Base-by-base conservation (phyloP, 2,113 vertebrate species). In the Seriola dumerili region DNA sequence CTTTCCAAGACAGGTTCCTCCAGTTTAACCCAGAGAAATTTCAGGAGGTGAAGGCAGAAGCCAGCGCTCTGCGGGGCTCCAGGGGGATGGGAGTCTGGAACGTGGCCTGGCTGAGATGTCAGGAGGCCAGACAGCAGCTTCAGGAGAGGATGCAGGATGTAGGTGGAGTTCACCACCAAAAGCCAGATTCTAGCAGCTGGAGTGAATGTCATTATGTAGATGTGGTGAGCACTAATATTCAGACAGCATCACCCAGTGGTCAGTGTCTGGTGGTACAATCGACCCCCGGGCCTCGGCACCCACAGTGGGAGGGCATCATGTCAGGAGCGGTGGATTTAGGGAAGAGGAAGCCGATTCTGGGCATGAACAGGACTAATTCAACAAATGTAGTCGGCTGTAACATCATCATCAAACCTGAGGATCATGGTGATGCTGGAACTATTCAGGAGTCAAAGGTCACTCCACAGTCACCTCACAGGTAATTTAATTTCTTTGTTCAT, bases 61-160 rank as follows among this genome's bases (percentile, higher is more conserved):
- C 95, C 29, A 87, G 89, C 34, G 88, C 90, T 11, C 88, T 97
- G 80, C 91, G 78, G 72, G 88, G 71, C 83, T 92, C 94, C 84
- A 90, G 77, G 23, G 97, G 96, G 50, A 92, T 84, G 85, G 80
- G 84, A 4, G 88, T 96, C n/a, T 98, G 97, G 97, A 95, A 94
- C 1, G 85, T 93, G 42, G 95, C 96, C 58, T 93, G 50, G 94
- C 85, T 88, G 36, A 91, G 57, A 63, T 96, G 96, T 61, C 93
- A 94, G 72, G 96, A 97, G 84, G 95, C 86, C 16, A 92, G 85
- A 71, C 90, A 93, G 77, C 78, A 95, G 68, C 93, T 98, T 65
- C 91, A 95, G 88, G 95, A 95, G 89, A 95, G 94, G 4, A 69
- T 96, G 87, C 92, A 85, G 0, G 92, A 92, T 16, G 87, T 91